Evolutionary conservation across 2,888 invertebrate species (phyloP).

Genomic region (Cosmia trapezina): DNA sequence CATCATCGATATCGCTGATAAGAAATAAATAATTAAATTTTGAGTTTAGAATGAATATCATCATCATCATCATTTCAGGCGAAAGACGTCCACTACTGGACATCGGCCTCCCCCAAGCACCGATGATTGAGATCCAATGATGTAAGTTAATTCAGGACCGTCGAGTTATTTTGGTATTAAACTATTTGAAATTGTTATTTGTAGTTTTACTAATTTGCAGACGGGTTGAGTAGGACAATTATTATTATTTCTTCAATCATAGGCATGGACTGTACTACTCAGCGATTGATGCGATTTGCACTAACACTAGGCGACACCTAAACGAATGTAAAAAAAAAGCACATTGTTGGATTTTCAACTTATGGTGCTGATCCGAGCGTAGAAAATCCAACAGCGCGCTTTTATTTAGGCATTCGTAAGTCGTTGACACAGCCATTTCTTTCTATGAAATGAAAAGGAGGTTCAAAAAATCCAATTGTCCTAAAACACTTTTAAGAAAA

Average conservation of each 20-base stretch:
- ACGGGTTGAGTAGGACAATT: not conserved
- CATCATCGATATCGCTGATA: too few relatives aligned
- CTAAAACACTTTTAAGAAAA: constrained; percentile 17
- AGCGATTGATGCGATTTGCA: not conserved
- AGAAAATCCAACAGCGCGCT: too few relatives aligned
- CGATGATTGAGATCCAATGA: not conserved
- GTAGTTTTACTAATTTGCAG: not conserved
- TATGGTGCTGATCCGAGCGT: not conserved
- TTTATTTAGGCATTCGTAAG: not conserved
- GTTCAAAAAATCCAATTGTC: constrained; percentile 1
- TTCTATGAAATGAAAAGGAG: not conserved
- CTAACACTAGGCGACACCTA: too few relatives aligned
- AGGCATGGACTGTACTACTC: not conserved
- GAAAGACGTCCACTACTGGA: too few relatives aligned
- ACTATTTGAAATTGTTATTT: not conserved
- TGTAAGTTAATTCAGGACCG: not conserved
- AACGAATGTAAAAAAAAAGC: not conserved
- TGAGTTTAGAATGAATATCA: not conserved
- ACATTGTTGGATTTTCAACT: not conserved
- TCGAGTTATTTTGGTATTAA: not conserved
- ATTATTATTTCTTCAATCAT: not conserved
- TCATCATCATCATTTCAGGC: too few relatives aligned
- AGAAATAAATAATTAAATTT: too few relatives aligned
- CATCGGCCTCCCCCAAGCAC: too few relatives aligned
- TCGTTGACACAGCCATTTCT: not conserved